Evolutionary conservation across 1,140 invertebrate species (phyloP).

Genomic region (Drosophila santomea): DNA sequence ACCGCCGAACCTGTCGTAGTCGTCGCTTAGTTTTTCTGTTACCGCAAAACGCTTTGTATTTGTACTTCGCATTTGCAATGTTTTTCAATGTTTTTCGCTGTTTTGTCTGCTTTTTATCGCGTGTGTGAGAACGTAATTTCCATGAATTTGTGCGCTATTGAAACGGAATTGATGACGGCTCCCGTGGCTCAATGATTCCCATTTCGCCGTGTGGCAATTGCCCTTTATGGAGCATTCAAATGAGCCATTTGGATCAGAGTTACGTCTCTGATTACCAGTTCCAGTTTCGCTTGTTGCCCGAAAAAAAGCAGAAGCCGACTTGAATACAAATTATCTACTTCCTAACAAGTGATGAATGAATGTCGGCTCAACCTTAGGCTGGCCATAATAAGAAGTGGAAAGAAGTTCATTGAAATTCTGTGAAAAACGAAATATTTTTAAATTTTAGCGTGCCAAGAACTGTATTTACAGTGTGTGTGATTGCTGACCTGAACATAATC

Average conservation of each 20-base stretch:
- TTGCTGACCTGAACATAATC: not conserved
- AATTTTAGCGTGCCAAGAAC: conserved; percentile 10
- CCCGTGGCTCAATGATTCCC: conserved; percentile 45
- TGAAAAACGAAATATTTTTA: conserved; percentile 15
- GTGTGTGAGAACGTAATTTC: conserved; percentile 69
- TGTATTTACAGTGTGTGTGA: conserved; percentile 7
- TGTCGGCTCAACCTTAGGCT: conserved; percentile 30
- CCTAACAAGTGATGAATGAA: conserved; percentile 49
- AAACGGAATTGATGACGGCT: conserved; percentile 68
- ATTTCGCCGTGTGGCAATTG: conserved; percentile 38
- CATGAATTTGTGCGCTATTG: conserved; percentile 69
- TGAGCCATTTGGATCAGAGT: conserved; percentile 40
- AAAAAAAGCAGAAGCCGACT: conserved; percentile 38
- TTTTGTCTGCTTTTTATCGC: conserved; percentile 31
- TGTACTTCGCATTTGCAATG: conserved; percentile 20
- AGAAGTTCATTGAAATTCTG: conserved; percentile 17
- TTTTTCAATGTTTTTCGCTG: conserved; percentile 42
- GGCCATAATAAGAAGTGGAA: conserved; percentile 27
- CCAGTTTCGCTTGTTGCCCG: conserved; percentile 38
- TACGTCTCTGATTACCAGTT: conserved; percentile 49
- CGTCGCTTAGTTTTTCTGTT: conserved; percentile 48
- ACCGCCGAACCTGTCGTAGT: conserved; percentile 63
- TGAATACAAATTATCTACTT: conserved; percentile 62
- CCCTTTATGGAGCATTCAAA: conserved; percentile 47
- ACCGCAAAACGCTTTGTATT: conserved; percentile 35